These are phyloP conservation scores for Caerostris darwini DNA, from an alignment of 1,140 invertebrate species.

Conservation along the genomic window DNA sequence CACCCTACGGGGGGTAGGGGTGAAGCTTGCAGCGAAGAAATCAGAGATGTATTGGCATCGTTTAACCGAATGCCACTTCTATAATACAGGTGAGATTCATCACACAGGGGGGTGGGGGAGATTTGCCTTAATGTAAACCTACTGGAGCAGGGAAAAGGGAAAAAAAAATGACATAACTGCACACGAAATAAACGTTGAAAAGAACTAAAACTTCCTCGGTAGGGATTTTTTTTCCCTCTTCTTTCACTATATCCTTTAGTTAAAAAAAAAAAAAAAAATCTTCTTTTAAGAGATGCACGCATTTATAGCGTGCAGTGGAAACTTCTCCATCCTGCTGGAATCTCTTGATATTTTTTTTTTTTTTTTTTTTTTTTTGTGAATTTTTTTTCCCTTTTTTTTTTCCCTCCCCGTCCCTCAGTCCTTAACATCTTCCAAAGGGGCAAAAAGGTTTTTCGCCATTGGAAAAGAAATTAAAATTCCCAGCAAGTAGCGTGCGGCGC, in stretches of 20 bases:
- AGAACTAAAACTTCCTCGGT: slow-evolving; percentile 46
- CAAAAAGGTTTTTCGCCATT: slow-evolving; percentile 54
- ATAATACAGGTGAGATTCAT: slow-evolving; percentile 29
- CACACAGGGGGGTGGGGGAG: slow-evolving; percentile 21
- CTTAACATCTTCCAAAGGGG: slow-evolving; percentile 45
- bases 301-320: slow-evolving; percentile 34
- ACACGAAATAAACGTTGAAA: slow-evolving; percentile 64
- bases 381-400: background rate
- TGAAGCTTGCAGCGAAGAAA: background rate
- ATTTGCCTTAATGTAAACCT: slow-evolving; percentile 45
- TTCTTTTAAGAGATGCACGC: slow-evolving; percentile 18
- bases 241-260: background rate
- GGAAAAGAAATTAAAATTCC: slow-evolving; percentile 73
- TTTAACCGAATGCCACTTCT: background rate
- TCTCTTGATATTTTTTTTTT: slow-evolving; percentile 2
- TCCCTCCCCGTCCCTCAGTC: slow-evolving; percentile 21
- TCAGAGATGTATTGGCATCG: slow-evolving; percentile 34
- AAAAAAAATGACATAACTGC: slow-evolving; percentile 53
- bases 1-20: background rate
- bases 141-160: background rate
- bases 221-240: slow-evolving; percentile 44
- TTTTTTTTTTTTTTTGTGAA: too few species aligned
- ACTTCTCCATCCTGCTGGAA: slow-evolving; percentile 18
- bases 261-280: background rate
- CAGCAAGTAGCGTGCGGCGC: slow-evolving; percentile 51